Evolutionary conservation across 1,140 invertebrate species (phyloP).

Genomic region (roundworm (Caenorhabditis elegans)): WBcel235 BX284606.5:4336501-4337000

Average conservation of each 20-base stretch:
- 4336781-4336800: background rate
- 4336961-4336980: too few relatives aligned
- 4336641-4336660: background rate
- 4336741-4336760: background rate
- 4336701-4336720: background rate
- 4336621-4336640: conserved; percentile 31
- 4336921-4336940: too few relatives aligned
- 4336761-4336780: background rate
- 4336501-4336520: background rate
- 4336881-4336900: too few relatives aligned
- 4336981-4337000: too few relatives aligned
- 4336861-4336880: too few relatives aligned
- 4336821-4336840: too few relatives aligned
- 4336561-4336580: background rate
- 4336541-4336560: conserved; percentile 23
- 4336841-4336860: too few relatives aligned
- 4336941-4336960: too few relatives aligned
- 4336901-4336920: too few relatives aligned
- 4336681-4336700: background rate
- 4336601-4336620: conserved; percentile 31
- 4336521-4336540: conserved; percentile 32
- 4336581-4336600: background rate
- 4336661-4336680: background rate
- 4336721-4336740: background rate
- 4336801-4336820: too few relatives aligned